These are phyloP conservation scores for Collichthys lucidus DNA, from an alignment of 2,113 vertebrate species.

Conservation along the genomic window DNA sequence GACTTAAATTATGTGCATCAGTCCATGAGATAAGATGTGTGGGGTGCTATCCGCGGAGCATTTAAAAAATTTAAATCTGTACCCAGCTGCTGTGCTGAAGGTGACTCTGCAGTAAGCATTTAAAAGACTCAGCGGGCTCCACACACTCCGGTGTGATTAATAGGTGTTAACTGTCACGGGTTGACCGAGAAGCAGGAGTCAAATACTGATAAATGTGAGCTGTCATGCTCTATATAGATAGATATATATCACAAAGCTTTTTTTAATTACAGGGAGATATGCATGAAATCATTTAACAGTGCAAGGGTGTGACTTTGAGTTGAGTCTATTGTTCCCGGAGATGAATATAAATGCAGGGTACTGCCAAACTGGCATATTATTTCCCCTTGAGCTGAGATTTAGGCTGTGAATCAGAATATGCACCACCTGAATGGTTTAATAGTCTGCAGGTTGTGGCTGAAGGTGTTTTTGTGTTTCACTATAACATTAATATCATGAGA, in stretches of 20 bases:
- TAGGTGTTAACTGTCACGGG: background rate
- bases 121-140: background rate
- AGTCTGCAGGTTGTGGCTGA: background rate
- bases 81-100: background rate
- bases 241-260: background rate
- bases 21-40: background rate
- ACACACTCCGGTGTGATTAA: constrained; percentile 20
- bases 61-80: constrained; percentile 1
- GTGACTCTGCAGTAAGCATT: constrained; percentile 8
- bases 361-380: background rate
- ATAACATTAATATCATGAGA: background rate
- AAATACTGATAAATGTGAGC: constrained; percentile 31
- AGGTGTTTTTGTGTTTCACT: too few relatives aligned
- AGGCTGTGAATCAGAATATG: background rate
- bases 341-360: background rate
- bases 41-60: background rate
- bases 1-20: background rate
- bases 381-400: background rate
- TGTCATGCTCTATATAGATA: background rate
- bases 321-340: background rate
- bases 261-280: background rate
- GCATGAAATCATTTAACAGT: background rate
- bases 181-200: background rate
- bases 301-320: background rate
- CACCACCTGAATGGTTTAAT: too few relatives aligned